Conservation (phyloP, 2,797 vertebrate genomes). For the Falco columbarius region DNA sequence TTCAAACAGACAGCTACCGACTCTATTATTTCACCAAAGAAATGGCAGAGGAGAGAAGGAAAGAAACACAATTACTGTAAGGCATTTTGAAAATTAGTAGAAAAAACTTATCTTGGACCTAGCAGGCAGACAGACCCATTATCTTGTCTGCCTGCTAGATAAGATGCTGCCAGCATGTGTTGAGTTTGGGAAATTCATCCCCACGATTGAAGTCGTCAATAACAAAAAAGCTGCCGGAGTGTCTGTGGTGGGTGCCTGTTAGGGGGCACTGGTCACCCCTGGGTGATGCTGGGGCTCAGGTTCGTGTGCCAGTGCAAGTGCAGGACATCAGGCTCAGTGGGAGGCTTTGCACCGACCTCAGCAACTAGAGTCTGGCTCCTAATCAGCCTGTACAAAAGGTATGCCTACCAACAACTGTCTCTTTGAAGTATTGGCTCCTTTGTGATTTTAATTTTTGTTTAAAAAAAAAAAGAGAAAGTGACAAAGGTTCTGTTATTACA, state of each 20-base stretch:
- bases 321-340: background rate
- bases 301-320: fast-evolving
- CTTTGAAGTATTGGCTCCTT: background rate
- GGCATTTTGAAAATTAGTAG: background rate
- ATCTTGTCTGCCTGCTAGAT: background rate
- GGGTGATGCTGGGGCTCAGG: fast-evolving
- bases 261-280: background rate
- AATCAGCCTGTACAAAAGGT: background rate
- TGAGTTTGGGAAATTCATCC: background rate
- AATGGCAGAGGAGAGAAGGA: background rate
- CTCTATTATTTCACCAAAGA: background rate
- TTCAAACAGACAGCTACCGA: background rate
- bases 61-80: background rate
- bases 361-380: background rate
- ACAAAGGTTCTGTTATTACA: background rate
- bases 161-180: background rate
- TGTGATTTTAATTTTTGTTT: background rate
- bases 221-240: background rate
- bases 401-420: background rate
- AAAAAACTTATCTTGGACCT: background rate
- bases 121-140: background rate
- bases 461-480: background rate
- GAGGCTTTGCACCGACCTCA: background rate
- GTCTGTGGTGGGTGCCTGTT: background rate
- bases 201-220: fast-evolving